phyloP scores from a whole-genome alignment of 2,888 invertebrate genomes.

The Hyppa rectilinea region DNA sequence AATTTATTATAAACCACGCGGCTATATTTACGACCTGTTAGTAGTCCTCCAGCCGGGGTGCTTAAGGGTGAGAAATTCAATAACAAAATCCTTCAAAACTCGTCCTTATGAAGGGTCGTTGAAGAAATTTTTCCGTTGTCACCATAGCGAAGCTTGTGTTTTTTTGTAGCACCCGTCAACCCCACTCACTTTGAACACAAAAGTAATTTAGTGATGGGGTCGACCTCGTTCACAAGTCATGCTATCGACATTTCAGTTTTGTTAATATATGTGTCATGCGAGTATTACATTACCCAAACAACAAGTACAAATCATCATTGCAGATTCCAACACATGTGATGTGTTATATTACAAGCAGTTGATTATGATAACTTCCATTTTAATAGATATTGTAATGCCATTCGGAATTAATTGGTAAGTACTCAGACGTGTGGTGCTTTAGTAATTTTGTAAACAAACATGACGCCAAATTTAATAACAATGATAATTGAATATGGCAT shows the following conservation, averaged over 20 bases:
- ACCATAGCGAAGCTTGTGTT: conserved; percentile 80
- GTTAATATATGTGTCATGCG: conserved; percentile 22
- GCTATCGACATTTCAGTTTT: conserved; percentile 51
- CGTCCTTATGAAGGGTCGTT: conserved; percentile 77
- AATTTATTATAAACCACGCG: conserved; percentile 78
- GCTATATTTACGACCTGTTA: conserved; percentile 83
- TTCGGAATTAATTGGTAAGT: conserved; percentile 11
- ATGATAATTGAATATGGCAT: conserved; percentile 38
- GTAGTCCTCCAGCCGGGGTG: conserved; percentile 69
- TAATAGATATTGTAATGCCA: conserved; percentile 15
- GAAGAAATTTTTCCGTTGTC: conserved; percentile 85
- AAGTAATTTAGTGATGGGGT: conserved; percentile 75
- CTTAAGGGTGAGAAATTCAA: conserved; percentile 84
- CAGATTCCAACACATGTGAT: conserved; percentile 34
- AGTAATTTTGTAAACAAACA: conserved; percentile 40
- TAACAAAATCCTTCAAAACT: conserved; percentile 82
- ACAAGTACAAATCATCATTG: conserved; percentile 46
- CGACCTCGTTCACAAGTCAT: conserved; percentile 25
- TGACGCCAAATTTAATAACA: conserved; percentile 22
- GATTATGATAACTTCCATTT: conserved; percentile 17
- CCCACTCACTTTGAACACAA: conserved; percentile 83
- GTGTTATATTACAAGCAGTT: conserved; percentile 41
- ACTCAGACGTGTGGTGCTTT: conserved; percentile 25
- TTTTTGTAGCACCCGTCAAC: conserved; percentile 86
- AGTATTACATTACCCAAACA: conserved; percentile 48